Evolutionary conservation across 2,797 vertebrate species (phyloP).

Genomic region (Calcarius lapponicus): DNA sequence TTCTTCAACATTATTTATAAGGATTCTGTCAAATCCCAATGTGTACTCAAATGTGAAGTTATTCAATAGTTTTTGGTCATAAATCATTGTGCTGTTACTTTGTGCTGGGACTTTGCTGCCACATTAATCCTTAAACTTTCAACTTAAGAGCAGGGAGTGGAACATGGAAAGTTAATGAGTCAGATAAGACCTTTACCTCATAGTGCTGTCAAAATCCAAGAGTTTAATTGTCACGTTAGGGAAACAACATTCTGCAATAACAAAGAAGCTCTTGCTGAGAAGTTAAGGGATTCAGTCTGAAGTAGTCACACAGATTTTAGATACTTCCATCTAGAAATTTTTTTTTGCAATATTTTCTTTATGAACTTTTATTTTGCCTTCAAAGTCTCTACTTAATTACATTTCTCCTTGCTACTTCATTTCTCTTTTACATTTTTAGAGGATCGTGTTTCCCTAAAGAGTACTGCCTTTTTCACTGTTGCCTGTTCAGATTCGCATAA

Average conservation of each 20-base stretch:
- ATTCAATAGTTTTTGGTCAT: not conserved
- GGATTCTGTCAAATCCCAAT: not conserved
- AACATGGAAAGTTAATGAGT: slow-evolving; percentile 22
- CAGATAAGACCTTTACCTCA: slow-evolving; percentile 46
- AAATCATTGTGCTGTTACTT: slow-evolving; percentile 4
- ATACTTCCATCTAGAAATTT: not conserved
- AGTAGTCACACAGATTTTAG: not conserved
- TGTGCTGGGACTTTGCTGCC: not conserved
- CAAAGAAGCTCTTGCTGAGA: not conserved
- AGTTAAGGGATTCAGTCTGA: not conserved
- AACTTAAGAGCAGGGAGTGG: not conserved
- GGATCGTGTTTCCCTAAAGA: not conserved
- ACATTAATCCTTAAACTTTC: slow-evolving; percentile 22
- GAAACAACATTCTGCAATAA: not conserved
- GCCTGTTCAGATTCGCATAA: not conserved
- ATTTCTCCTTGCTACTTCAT: not conserved
- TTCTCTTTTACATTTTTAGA: not conserved
- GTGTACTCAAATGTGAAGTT: not conserved
- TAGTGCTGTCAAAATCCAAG: slow-evolving; percentile 11
- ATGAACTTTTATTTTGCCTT: not conserved
- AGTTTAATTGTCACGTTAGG: not conserved
- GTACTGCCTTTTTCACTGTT: not conserved
- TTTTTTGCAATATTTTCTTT: not conserved
- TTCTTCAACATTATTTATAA: slow-evolving; percentile 9
- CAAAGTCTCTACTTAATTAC: not conserved